phyloP scores from a whole-genome alignment of 2,888 invertebrate species.

The Lithodes maja region DNA sequence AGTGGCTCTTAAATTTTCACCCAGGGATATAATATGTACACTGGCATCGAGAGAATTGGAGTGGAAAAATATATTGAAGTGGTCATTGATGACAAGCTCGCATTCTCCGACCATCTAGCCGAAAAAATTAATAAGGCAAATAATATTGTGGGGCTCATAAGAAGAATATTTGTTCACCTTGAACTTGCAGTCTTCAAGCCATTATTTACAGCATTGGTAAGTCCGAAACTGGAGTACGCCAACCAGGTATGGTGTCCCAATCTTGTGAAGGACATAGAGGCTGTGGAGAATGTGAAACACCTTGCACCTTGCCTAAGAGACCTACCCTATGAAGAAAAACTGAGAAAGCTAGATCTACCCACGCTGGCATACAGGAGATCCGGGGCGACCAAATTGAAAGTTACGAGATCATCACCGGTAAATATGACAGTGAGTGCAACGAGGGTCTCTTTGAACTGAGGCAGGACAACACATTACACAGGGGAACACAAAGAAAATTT shows the following conservation, averaged over 20 bases:
- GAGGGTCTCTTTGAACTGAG: background rate
- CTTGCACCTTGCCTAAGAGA: constrained; percentile 22
- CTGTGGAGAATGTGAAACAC: background rate
- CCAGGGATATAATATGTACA: constrained; percentile 8
- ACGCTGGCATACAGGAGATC: constrained; percentile 28
- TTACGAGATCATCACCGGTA: constrained; percentile 12
- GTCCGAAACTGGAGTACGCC: constrained; percentile 15
- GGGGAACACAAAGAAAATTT: no score
- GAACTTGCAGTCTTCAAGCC: constrained; percentile 14
- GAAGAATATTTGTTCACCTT: constrained; percentile 16
- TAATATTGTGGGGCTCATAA: constrained; percentile 42
- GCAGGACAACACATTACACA: background rate
- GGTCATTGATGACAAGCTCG: constrained; percentile 34
- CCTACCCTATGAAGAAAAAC: constrained; percentile 33
- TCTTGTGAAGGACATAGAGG: constrained; percentile 20
- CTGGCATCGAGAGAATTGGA: background rate
- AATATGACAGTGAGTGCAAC: constrained; percentile 19
- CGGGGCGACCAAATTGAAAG: constrained; percentile 28
- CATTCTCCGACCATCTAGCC: constrained; percentile 38
- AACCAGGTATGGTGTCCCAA: constrained; percentile 30
- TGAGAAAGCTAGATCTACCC: constrained; percentile 26
- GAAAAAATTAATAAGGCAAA: constrained; percentile 38
- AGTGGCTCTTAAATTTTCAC: constrained; percentile 18
- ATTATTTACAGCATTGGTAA: constrained; percentile 24
- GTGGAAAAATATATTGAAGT: constrained; percentile 33